Evolutionary conservation across 1,140 invertebrate genomes (phyloP), one percentile per base, ranked within the genome.

Genomic region (Muscidifurax raptorellus): DNA sequence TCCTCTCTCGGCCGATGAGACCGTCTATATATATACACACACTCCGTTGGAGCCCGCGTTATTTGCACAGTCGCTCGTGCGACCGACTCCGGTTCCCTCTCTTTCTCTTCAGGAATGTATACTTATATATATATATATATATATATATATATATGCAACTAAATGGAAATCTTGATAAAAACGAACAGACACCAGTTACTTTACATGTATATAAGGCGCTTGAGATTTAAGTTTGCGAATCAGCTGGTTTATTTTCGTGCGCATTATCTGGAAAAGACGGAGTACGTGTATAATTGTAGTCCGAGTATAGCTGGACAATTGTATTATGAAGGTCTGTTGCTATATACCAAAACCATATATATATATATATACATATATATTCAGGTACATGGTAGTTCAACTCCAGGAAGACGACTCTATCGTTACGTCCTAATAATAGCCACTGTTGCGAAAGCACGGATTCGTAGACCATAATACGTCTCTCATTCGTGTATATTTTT

Each of bases 1-100:
- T 52, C 75, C 36, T 72, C 36, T 69, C 22, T n/a, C 0, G n/a
- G 47, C 28, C 82, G 40, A 77, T 78, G 82, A 78, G 69, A 77
- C 40, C 10, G 22, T 15, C 18, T 64, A 18, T 47, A 7, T 82
- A 40, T 71, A 74, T 83, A 36, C 47, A 30, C 25, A 22, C n/a
- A 6, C 66, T 25, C 25, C 25, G 66, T 69, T 64, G 18, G 18
- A 59, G 18, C 40, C 25, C n/a, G 2, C 71, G 52, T 83, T 83
- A 77, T 83, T 77, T 83, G 59, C 64, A 52, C 75, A 82, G 15
- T 64, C 27, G 44, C 0, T 71, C 7, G n/a, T 10, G 27, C 28
- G n/a, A n/a, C 30, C n/a, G 27, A 28, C 1, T 69, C 66, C 25
- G 3, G 22, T 22, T 67, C 66, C 12, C 27, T 67, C 66, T 67